Evolutionary conservation across 2,113 vertebrate genomes (phyloP), one percentile per base, ranked within the genome.

Genomic region (Catharus fuscescens): DNA sequence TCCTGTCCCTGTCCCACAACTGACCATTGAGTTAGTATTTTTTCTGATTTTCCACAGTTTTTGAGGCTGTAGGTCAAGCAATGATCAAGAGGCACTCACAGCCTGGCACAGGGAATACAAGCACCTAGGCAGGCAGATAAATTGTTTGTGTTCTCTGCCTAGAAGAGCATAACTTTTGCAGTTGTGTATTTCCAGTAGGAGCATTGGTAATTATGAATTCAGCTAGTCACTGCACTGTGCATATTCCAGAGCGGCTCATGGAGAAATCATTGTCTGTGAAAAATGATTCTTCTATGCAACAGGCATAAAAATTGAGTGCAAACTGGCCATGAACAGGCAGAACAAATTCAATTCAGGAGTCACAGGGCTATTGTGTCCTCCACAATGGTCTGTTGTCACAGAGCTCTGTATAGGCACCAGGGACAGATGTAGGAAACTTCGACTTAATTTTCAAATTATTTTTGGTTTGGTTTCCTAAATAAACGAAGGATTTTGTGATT

Each of bases 261-360:
- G 64, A 92, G 83, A 92, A 95, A 92, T 93, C 91, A 94, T 59
- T 93, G 93, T 91, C 89, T 95, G 84, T 91, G 91, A 92, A 86
- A 95, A 95, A 95, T 66, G 59, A 70, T 95, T 92, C 90, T 61
- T 76, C 79, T 76, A 74, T 86, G 91, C 89, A 91, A 94, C 74
- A 88, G 84, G 73, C 94, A 94, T 90, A 87, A 92, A 95, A 95
- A 95, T 87, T 96, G 91, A 95, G 47, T 2, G 6, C 59, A 95
- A 95, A 95, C 84, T 93, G 90, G 74, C 87, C 87, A 85, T 94
- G 87, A 96, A 91, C 62, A 93, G 50, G 81, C 81, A 94, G 79
- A 95, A 95, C 95, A 94, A 97, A 96, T 92, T 95, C 66, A 95
- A 66, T 96, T 87, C 32, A 0, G 59, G 59, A 94, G 59, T 93